Evolutionary conservation across 2,888 invertebrate species (phyloP), one percentile per base, ranked within the genome.

Genomic region (Torymus aiolomorphi): DNA sequence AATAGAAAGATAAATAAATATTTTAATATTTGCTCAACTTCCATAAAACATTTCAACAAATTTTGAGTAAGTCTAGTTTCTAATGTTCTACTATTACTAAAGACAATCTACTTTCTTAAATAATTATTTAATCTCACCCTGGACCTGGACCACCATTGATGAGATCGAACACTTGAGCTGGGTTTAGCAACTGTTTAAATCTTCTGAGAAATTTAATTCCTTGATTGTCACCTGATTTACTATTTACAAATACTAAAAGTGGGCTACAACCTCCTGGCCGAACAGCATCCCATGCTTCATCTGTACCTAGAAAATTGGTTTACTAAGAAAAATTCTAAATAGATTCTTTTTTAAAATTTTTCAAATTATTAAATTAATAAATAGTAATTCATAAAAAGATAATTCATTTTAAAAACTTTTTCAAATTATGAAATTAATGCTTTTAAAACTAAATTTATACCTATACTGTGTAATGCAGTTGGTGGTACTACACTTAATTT

Each of bases 91-190:
- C 20, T 20, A 20, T 20, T 20, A 20, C 8, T 42, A 42, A 8
- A 1, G 8, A 8, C 8, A 42, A 42, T 8, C 42, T 42, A 42
- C 42, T 42, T 42, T 8, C 42, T 42, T 42, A 42, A 42, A 42
- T 42, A 42, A 42, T 42, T 42, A 42, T 8, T 42, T 8, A 71
- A 59, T 51, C 95, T 86, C 94, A 94, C 91, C 97, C 95, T 63
- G 97, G 96, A 8, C 96, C 96, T 67, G 94, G 94, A 72, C 94
- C 94, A 54, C 95, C 95, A 83, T 95, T 96, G 90, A 97, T 97
- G 88, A 99, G 94, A 92, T 98, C 98, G 91, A 98, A 99, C 80
- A 98, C 98, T 92, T 99, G 98, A 80, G 98, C 97, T 14, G 98
- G 98, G 92, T 98, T 98, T 80, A 98, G 92, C 77, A 98, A 93